These are phyloP conservation scores for Willowsia nigromaculata DNA, from an alignment of 2,888 invertebrate species.

Conservation along the genomic window DNA sequence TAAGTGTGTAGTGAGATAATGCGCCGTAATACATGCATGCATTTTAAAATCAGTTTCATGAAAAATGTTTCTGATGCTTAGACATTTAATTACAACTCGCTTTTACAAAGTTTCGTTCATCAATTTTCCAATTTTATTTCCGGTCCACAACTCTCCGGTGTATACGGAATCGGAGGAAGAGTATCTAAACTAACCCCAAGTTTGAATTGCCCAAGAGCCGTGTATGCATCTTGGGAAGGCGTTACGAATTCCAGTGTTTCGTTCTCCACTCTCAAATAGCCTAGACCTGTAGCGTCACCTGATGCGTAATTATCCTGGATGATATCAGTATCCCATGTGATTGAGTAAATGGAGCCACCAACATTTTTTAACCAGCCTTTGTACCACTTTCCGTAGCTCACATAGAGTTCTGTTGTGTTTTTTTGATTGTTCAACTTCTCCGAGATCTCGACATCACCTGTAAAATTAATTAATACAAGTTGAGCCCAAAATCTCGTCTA, in stretches of 20 bases:
- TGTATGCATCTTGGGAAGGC: neutral
- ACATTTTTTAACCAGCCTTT: conserved; percentile 24
- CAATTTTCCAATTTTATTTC: too few relatives aligned
- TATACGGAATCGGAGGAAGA: conserved; percentile 34
- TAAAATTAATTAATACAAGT: neutral
- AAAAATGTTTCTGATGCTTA: too few relatives aligned
- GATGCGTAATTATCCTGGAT: conserved; percentile 26
- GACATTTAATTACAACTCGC: too few relatives aligned
- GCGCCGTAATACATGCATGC: too few relatives aligned
- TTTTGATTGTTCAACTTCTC: conserved; percentile 28
- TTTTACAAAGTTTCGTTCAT: too few relatives aligned
- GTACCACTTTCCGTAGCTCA: conserved; percentile 12
- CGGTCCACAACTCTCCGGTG: conserved; percentile 40
- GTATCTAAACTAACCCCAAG: conserved; percentile 32
- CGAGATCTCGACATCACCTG: conserved; percentile 13
- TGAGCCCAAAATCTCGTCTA: neutral
- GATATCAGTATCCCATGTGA: conserved; percentile 18
- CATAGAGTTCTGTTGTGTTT: neutral
- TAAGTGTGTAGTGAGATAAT: too few relatives aligned
- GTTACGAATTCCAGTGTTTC: neutral
- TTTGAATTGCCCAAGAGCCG: too few relatives aligned
- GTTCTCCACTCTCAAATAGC: neutral
- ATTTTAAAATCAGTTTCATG: too few relatives aligned
- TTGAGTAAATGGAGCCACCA: neutral
- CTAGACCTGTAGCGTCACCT: neutral